A percentile compares a stretch with the other conserved stretches of the same genome.
phyloP scores from a whole-genome alignment of 2,797 vertebrate species.

The Aulostomus chinensis region DNA sequence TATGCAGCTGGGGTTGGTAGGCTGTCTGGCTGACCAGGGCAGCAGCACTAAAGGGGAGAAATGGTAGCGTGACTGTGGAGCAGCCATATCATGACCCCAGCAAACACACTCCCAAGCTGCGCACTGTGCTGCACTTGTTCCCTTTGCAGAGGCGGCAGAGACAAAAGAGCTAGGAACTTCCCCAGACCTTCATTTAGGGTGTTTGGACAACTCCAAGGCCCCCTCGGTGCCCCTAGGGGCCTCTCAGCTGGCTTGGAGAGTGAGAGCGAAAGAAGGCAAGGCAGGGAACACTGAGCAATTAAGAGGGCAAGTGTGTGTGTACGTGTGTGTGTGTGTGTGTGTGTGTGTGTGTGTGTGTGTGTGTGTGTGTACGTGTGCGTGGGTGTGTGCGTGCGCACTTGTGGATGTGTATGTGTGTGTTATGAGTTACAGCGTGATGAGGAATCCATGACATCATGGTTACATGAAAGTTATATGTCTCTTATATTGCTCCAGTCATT shows the following conservation, averaged over 20 bases:
- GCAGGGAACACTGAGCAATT: constrained; percentile 56
- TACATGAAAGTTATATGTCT: constrained; percentile 41
- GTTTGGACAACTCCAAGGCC: constrained; percentile 79
- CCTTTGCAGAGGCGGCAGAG: constrained; percentile 30
- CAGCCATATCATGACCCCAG: constrained; percentile 61
- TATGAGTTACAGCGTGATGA: constrained; percentile 25
- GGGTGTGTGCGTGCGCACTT: constrained; percentile 1
- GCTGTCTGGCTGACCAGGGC: constrained; percentile 40
- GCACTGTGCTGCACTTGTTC: constrained; percentile 82
- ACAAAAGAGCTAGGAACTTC: constrained; percentile 66
- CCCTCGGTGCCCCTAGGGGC: constrained; percentile 58
- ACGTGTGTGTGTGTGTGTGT: neutral
- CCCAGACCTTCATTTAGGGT: constrained; percentile 71
- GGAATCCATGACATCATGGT: constrained; percentile 65
- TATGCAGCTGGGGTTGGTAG: constrained; percentile 63
- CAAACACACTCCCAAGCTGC: constrained; percentile 46
- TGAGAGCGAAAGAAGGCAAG: constrained; percentile 45
- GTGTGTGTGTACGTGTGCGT: constrained; percentile 1
- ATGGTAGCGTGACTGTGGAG: constrained; percentile 68
- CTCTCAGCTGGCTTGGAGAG: constrained; percentile 55
- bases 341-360: constrained; percentile 28
- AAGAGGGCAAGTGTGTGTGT: constrained; percentile 38
- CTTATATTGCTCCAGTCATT: constrained; percentile 10
- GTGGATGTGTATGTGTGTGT: constrained; percentile 24
- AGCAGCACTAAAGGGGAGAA: constrained; percentile 39